Evolutionary conservation across 1,140 invertebrate genomes (phyloP).

Genomic region (Meloidogyne chitwoodi): DNA sequence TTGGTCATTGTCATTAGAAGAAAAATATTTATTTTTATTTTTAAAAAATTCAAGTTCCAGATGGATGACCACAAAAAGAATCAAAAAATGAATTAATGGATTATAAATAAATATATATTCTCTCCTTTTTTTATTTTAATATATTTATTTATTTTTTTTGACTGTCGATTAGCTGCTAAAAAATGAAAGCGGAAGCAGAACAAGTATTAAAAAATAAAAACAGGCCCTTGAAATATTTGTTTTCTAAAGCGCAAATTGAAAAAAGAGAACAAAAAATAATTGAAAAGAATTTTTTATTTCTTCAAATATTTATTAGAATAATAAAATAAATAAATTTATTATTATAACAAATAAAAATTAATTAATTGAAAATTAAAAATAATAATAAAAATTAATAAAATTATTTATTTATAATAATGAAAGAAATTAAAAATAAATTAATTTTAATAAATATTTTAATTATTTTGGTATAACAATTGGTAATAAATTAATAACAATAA

Average conservation of each 20-base stretch:
- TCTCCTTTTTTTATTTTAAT: too few species aligned
- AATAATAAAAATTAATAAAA: too few species aligned
- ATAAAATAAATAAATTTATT: too few species aligned
- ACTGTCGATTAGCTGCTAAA: not conserved
- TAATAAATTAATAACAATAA: not conserved
- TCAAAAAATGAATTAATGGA: not conserved
- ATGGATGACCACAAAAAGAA: not conserved
- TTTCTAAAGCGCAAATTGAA: not conserved
- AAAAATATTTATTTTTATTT: not conserved
- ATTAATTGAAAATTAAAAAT: not conserved
- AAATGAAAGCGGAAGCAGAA: not conserved
- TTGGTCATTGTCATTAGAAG: too few species aligned
- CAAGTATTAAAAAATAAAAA: not conserved
- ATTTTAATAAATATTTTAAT: not conserved
- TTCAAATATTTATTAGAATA: too few species aligned
- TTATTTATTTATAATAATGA: too few species aligned
- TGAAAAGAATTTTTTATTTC: not conserved
- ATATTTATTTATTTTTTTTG: not conserved
- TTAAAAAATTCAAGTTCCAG: not conserved
- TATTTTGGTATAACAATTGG: not conserved
- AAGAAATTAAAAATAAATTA: too few species aligned
- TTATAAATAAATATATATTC: not conserved
- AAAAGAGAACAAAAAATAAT: not conserved
- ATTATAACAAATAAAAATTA: too few species aligned
- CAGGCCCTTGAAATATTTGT: not conserved